Evolutionary conservation across 2,888 invertebrate genomes (phyloP).

Genomic region (Choreutis nemorana): DNA sequence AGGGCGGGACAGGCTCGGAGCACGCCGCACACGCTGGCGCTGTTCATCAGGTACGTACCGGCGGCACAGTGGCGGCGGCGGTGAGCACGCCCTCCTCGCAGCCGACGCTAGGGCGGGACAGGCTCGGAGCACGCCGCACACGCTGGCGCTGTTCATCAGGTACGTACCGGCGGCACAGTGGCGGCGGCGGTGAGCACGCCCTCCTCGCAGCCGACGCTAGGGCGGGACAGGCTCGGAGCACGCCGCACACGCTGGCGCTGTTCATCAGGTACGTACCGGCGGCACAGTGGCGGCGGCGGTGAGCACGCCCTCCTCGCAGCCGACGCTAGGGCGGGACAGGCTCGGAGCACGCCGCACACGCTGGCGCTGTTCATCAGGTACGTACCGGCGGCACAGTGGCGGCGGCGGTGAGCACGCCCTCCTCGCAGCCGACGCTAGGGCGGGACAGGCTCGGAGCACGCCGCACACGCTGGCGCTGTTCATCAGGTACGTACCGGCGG

Average conservation of each 20-base stretch:
- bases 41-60: background rate
- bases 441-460: no score
- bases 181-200: constrained; percentile 69
- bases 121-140: no score
- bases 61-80: constrained; percentile 71
- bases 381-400: constrained; percentile 71
- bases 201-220: constrained; percentile 72
- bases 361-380: background rate
- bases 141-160: background rate
- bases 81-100: constrained; percentile 71
- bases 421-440: constrained; percentile 72
- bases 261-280: constrained; percentile 25
- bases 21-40: no score
- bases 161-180: constrained; percentile 72
- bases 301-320: constrained; percentile 70
- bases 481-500: constrained; percentile 39
- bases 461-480: no score
- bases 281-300: constrained; percentile 72
- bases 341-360: no score
- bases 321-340: no score
- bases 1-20: no score
- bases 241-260: no score
- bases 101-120: no score
- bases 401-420: constrained; percentile 70
- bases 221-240: no score